Conservation (phyloP, 2,113 vertebrate genomes). For the Corydoras sp. region DNA sequence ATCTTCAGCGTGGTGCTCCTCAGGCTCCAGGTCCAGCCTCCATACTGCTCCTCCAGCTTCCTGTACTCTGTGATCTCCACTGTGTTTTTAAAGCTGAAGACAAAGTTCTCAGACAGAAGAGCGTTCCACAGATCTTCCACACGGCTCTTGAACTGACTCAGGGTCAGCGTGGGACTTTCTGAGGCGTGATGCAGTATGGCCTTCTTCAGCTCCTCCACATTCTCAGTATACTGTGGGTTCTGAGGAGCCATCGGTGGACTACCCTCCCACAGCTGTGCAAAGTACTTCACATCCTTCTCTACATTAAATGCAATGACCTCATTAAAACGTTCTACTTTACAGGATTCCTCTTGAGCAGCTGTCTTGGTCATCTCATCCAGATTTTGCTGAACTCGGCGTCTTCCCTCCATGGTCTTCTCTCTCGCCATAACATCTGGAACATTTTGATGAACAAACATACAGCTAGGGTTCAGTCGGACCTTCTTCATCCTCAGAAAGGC, state of each 20-base stretch:
- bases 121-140: background rate
- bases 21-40: background rate
- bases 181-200: background rate
- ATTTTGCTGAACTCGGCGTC: background rate
- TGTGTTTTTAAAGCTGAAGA: background rate
- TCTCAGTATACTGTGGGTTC: background rate
- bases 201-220: background rate
- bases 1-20: background rate
- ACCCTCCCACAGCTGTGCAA: background rate
- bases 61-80: background rate
- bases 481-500: constrained; percentile 66
- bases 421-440: constrained; percentile 51
- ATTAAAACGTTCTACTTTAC: background rate
- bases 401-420: constrained; percentile 56
- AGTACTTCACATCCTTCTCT: background rate
- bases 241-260: background rate
- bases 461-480: constrained; percentile 54
- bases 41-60: background rate
- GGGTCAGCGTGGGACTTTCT: background rate
- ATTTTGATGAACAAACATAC: constrained; percentile 68
- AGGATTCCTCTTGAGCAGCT: background rate
- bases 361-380: background rate
- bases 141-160: background rate
- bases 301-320: background rate
- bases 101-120: background rate